These are phyloP conservation scores for Cassiopea xamachana DNA, from an alignment of 30 jellyfish, hydroid and myxozoan genomes.

Conservation along the genomic window DNA sequence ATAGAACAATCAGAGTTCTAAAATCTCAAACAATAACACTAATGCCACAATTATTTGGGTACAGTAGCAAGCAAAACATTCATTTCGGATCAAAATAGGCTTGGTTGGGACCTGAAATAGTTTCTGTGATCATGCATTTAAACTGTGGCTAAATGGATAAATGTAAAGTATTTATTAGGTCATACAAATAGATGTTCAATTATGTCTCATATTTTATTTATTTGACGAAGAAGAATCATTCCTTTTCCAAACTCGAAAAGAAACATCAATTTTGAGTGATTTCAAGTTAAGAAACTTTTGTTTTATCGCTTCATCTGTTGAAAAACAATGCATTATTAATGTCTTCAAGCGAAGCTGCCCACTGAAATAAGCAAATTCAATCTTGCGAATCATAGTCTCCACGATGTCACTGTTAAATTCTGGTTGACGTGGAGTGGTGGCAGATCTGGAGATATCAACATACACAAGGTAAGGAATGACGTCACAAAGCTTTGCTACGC, in stretches of 20 bases:
- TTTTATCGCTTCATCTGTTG: neutral
- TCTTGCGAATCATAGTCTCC: neutral
- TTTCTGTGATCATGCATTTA: too few relatives aligned
- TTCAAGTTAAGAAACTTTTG: neutral
- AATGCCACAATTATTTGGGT: too few relatives aligned
- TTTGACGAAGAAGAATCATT: neutral
- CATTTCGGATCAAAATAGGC: too few relatives aligned
- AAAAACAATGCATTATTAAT: conserved; percentile 7
- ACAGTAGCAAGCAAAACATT: too few relatives aligned
- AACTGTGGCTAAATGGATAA: too few relatives aligned
- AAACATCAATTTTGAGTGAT: conserved; percentile 4
- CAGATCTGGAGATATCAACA: conserved; percentile 21
- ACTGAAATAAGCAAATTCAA: neutral
- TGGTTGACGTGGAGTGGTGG: neutral
- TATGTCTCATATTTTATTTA: neutral
- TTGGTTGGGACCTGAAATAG: too few relatives aligned
- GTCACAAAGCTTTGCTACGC: conserved; percentile 12
- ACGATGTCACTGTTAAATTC: neutral
- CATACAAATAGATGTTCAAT: neutral
- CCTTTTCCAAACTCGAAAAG: conserved; percentile 8
- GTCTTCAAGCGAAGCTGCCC: conserved; percentile 5
- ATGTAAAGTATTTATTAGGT: too few relatives aligned
- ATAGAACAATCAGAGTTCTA: too few relatives aligned
- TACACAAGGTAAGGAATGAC: conserved; percentile 11
- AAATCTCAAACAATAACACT: too few relatives aligned